Percentiles rank a stretch among this genome's conserved stretches.
phyloP scores from a whole-genome alignment of 2,888 invertebrate species.

The Limenitis camilla region DNA sequence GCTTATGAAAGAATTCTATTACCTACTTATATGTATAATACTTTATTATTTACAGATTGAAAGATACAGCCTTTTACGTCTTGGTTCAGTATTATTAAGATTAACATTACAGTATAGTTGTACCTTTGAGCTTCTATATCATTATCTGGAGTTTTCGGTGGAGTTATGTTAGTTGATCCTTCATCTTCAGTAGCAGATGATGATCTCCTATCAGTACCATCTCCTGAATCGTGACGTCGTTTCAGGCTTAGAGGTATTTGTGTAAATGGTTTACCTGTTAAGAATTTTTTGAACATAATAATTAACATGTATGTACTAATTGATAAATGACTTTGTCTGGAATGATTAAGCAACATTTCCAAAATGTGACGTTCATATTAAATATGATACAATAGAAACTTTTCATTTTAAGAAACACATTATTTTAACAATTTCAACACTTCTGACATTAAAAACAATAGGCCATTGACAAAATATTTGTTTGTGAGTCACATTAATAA shows the following conservation, averaged over 20 bases:
- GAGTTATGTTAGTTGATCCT: conserved; percentile 66
- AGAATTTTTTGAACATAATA: background rate
- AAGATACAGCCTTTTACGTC: too few relatives aligned
- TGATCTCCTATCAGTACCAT: conserved; percentile 58
- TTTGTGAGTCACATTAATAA: background rate
- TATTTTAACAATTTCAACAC: background rate
- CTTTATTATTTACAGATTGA: too few relatives aligned
- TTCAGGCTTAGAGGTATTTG: conserved; percentile 62
- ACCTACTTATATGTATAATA: too few relatives aligned
- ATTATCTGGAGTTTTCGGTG: conserved; percentile 69
- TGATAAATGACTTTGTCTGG: too few relatives aligned
- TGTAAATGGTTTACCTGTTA: conserved; percentile 60
- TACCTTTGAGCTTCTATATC: conserved; percentile 66
- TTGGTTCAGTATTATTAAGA: too few relatives aligned
- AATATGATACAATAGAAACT: background rate
- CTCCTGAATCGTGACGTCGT: conserved; percentile 61
- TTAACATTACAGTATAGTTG: background rate
- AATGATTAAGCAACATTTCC: background rate
- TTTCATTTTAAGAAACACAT: background rate
- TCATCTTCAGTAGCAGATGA: conserved; percentile 70
- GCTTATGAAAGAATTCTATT: too few relatives aligned
- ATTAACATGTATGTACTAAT: background rate
- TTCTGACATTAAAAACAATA: background rate
- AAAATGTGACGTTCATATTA: background rate
- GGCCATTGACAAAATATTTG: background rate